Conservation (phyloP, 2,888 invertebrate genomes). For the Coelopa pilipes region DNA sequence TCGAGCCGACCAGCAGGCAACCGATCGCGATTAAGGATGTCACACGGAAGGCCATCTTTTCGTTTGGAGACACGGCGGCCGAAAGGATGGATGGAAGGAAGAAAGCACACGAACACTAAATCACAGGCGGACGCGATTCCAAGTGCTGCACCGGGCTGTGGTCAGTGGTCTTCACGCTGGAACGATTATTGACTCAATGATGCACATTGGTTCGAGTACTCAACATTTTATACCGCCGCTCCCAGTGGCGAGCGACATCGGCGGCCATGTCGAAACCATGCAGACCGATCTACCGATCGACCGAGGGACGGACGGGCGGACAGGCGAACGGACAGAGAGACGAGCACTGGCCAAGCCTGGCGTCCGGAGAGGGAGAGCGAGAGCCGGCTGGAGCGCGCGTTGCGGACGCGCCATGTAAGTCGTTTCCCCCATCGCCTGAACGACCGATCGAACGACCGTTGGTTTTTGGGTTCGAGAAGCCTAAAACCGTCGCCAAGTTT, state of each 20-base stretch:
- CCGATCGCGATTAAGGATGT: conserved; percentile 70
- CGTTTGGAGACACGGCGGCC: conserved; percentile 13
- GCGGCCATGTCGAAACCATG: background rate
- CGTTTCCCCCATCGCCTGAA: background rate
- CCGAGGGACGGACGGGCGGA: background rate
- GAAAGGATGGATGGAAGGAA: conserved; percentile 6
- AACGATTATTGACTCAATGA: conserved; percentile 66
- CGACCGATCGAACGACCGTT: background rate
- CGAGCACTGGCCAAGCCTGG: background rate
- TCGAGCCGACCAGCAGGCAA: conserved; percentile 69
- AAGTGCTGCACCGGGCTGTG: conserved; percentile 33
- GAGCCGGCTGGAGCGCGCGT: too few species aligned
- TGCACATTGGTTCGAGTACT: conserved; percentile 62
- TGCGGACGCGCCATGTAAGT: conserved; percentile 17
- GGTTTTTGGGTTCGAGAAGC: conserved; percentile 25
- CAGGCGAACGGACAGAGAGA: background rate
- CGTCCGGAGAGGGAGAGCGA: background rate
- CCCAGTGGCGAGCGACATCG: conserved; percentile 48
- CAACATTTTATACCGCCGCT: conserved; percentile 68
- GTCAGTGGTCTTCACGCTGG: conserved; percentile 57
- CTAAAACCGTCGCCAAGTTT: conserved; percentile 31
- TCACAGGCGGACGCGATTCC: conserved; percentile 37
- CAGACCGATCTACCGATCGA: background rate
- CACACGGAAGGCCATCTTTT: conserved; percentile 61
- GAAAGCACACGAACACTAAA: conserved; percentile 32